Evolutionary conservation across 2,888 invertebrate genomes (phyloP).

Genomic region (Ochlodes sylvanus): DNA sequence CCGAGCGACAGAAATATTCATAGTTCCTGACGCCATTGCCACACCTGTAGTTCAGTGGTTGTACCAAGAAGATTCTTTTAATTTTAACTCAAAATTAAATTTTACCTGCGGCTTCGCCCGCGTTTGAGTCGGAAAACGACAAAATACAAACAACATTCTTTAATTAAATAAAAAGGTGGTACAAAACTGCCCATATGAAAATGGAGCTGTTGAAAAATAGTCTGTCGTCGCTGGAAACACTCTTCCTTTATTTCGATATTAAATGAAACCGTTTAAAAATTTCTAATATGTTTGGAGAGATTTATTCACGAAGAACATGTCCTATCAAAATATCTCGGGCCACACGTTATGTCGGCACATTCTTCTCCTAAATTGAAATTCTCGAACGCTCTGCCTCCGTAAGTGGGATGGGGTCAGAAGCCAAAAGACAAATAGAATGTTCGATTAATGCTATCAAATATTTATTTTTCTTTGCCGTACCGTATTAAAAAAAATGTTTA

Average conservation of each 20-base stretch:
- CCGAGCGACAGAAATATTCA: too few relatives aligned
- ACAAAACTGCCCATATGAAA: background rate
- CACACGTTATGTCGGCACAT: slow-evolving; percentile 85
- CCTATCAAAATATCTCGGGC: slow-evolving; percentile 85
- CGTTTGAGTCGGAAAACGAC: too few relatives aligned
- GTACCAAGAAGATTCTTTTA: too few relatives aligned
- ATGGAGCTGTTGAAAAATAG: slow-evolving; percentile 11
- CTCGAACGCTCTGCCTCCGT: slow-evolving; percentile 80
- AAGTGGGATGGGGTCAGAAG: slow-evolving; percentile 76
- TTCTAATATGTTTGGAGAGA: slow-evolving; percentile 83
- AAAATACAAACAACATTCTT: too few relatives aligned
- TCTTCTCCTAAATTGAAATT: slow-evolving; percentile 86
- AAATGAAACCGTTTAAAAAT: slow-evolving; percentile 77
- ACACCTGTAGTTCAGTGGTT: too few relatives aligned
- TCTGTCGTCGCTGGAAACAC: background rate
- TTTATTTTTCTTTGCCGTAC: slow-evolving; percentile 59
- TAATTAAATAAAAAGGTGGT: background rate
- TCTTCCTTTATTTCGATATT: slow-evolving; percentile 53
- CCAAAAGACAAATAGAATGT: slow-evolving; percentile 83
- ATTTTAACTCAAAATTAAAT: too few relatives aligned
- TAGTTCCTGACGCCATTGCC: too few relatives aligned
- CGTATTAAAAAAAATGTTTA: background rate
- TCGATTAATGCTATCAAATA: slow-evolving; percentile 80
- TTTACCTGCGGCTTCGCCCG: too few relatives aligned
- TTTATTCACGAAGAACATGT: slow-evolving; percentile 84